These are phyloP conservation scores for Neodiprion virginianus DNA, from an alignment of 1,140 invertebrate species.

Conservation along the genomic window DNA sequence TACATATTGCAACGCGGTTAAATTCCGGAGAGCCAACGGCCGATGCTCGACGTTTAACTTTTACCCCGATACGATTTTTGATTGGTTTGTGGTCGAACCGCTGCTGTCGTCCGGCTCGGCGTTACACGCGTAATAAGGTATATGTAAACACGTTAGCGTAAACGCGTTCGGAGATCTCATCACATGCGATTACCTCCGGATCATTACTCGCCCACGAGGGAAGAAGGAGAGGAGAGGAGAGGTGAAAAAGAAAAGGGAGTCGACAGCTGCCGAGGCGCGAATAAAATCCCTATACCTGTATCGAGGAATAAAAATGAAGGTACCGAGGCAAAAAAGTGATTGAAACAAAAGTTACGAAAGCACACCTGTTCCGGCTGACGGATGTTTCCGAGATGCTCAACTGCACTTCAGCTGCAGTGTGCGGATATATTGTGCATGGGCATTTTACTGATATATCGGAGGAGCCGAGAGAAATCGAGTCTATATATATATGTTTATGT, in stretches of 20 bases:
- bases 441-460: neutral
- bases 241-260: neutral
- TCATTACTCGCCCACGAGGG: slow-evolving; percentile 20
- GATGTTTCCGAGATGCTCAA: no score
- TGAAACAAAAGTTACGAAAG: slow-evolving; percentile 9
- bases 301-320: neutral
- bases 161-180: slow-evolving; percentile 20
- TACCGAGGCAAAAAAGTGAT: neutral
- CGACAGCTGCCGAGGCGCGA: slow-evolving; percentile 4
- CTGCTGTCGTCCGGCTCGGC: neutral
- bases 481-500: neutral
- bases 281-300: neutral
- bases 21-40: neutral
- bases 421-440: neutral
- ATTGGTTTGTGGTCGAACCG: slow-evolving; percentile 14
- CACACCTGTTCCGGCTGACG: no score
- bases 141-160: neutral
- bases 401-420: no score
- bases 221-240: slow-evolving; percentile 12
- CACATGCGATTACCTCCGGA: slow-evolving; percentile 17
- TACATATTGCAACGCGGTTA: slow-evolving; percentile 28
- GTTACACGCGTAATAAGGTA: neutral
- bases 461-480: neutral
- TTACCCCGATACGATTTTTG: neutral
- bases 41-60: neutral